phyloP scores from a whole-genome alignment of 2,113 vertebrate species.

The Panthera uncia region DNA sequence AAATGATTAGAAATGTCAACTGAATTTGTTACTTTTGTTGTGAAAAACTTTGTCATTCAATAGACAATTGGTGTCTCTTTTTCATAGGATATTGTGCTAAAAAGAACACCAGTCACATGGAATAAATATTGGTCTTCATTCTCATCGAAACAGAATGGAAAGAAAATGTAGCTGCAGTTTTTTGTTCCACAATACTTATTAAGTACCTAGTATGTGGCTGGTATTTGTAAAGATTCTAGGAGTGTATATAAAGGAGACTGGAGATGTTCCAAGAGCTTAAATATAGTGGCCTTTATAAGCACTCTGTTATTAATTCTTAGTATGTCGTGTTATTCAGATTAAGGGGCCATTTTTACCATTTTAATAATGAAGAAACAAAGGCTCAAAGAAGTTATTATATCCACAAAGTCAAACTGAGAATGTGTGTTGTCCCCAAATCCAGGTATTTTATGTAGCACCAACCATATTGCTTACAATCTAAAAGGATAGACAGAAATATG shows the following conservation, averaged over 20 bases:
- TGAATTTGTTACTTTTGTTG: conserved; percentile 50
- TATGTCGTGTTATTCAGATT: not conserved
- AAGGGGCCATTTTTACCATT: not conserved
- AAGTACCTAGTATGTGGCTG: not conserved
- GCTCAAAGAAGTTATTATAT: not conserved
- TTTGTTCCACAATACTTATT: not conserved
- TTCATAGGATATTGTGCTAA: not conserved
- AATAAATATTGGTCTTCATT: not conserved
- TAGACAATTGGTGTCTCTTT: not conserved
- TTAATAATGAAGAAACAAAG: not conserved
- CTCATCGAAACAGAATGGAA: not conserved
- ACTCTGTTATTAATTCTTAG: not conserved
- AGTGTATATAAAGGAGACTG: not conserved
- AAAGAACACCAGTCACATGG: not conserved
- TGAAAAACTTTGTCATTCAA: conserved; percentile 2
- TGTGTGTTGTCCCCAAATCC: not conserved
- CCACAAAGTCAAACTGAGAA: not conserved
- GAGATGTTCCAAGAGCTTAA: not conserved
- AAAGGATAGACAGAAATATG: not conserved
- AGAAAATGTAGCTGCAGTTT: not conserved
- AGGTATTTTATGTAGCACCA: not conserved
- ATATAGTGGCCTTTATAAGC: not conserved
- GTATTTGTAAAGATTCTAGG: not conserved
- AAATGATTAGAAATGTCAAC: conserved; percentile 53
- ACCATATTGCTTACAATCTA: not conserved